These are phyloP conservation scores for Xiphophorus birchmanni DNA, from an alignment of 2,797 vertebrate genomes.

Conservation along the genomic window DNA sequence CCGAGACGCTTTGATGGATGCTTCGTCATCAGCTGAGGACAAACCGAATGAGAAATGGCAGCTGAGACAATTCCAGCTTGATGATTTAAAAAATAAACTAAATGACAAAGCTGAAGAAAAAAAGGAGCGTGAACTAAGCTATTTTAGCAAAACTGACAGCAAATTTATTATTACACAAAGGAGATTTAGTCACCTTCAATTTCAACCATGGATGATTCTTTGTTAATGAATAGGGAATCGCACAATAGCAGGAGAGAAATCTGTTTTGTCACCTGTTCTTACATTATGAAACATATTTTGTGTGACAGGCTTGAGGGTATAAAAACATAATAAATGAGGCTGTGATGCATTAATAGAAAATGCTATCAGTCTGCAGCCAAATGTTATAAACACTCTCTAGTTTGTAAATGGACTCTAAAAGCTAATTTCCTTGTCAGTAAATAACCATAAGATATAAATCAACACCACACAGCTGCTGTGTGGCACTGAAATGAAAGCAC, in stretches of 20 bases:
- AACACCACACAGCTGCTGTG: not conserved
- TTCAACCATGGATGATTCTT: constrained; percentile 12
- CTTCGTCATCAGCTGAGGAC: constrained; percentile 94
- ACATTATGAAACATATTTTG: constrained; percentile 34
- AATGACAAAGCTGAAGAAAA: constrained; percentile 7
- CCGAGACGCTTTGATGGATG: constrained; percentile 96
- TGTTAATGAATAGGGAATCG: constrained; percentile 42
- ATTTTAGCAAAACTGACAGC: not conserved
- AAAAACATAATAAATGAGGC: constrained; percentile 24
- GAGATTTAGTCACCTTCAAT: constrained; percentile 36
- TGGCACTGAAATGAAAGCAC: constrained; percentile 16
- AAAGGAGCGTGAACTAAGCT: not conserved
- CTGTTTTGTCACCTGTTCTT: constrained; percentile 17
- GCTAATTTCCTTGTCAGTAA: constrained; percentile 49
- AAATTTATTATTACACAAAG: constrained; percentile 3
- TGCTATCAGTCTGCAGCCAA: constrained; percentile 14
- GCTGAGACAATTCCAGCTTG: constrained; percentile 12
- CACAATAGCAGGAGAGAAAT: constrained; percentile 40
- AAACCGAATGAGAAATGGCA: constrained; percentile 21
- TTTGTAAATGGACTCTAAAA: constrained; percentile 45
- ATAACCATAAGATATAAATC: constrained; percentile 30
- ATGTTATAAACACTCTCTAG: constrained; percentile 39
- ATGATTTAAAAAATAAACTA: constrained; percentile 3
- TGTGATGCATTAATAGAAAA: constrained; percentile 44
- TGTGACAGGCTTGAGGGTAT: constrained; percentile 4